These are phyloP conservation scores for Microcebus tavaratra DNA, from an alignment of 2,113 vertebrate species.

Conservation along the genomic window DNA sequence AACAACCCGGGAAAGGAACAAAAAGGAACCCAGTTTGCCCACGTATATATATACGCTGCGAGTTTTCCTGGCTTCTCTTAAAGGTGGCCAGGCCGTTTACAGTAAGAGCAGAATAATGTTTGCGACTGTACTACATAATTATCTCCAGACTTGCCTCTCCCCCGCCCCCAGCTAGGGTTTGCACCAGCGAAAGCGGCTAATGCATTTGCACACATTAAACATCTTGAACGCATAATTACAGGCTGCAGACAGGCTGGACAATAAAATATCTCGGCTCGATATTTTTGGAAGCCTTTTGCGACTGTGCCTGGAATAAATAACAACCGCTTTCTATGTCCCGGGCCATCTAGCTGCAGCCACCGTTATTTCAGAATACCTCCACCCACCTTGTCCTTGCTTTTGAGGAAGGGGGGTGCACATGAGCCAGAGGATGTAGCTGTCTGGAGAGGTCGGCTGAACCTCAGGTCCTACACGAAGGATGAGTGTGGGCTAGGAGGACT, in stretches of 20 bases:
- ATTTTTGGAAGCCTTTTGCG: slow-evolving; percentile 72
- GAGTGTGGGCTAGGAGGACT: background rate
- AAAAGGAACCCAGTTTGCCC: background rate
- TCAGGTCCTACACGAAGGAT: background rate
- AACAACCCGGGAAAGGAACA: slow-evolving; percentile 59
- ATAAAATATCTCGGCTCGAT: slow-evolving; percentile 70
- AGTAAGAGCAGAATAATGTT: slow-evolving; percentile 84
- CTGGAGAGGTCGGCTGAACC: background rate
- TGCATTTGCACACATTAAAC: slow-evolving; percentile 79
- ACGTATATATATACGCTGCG: slow-evolving; percentile 17
- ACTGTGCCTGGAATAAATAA: slow-evolving; percentile 72
- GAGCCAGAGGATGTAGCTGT: accelerated
- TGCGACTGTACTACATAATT: slow-evolving; percentile 85
- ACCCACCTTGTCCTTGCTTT: background rate
- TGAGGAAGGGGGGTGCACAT: background rate
- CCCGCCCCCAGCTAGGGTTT: slow-evolving; percentile 65
- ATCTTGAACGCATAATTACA: slow-evolving; percentile 82
- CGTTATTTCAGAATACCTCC: background rate
- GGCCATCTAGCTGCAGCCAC: background rate
- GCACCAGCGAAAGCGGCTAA: slow-evolving; percentile 81
- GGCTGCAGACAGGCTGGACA: slow-evolving; percentile 73
- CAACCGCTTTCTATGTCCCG: slow-evolving; percentile 48
- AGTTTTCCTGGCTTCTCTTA: slow-evolving; percentile 79
- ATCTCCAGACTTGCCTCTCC: slow-evolving; percentile 83
- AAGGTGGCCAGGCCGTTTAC: slow-evolving; percentile 83